A percentile compares a stretch with the other conserved stretches of the same genome.
Conservation (phyloP, 1,140 invertebrate species). For the Drosophila cardini region DNA sequence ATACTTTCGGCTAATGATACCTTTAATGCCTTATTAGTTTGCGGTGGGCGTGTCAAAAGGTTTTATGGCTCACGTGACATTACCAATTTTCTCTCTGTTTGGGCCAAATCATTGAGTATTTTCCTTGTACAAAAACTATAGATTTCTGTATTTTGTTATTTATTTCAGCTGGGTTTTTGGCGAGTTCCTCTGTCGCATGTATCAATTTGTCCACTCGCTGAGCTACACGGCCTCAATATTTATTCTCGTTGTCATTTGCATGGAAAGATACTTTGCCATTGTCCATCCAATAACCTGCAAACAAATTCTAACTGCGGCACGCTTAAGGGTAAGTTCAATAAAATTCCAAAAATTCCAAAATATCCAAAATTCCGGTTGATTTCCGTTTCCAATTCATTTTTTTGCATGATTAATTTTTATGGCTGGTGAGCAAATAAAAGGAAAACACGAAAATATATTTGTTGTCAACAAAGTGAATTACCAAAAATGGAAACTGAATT, state of each 20-base stretch:
- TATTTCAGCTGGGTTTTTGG: slow-evolving; percentile 90
- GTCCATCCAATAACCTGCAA: slow-evolving; percentile 93
- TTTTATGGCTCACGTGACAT: slow-evolving; percentile 24
- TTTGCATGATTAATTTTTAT: slow-evolving; percentile 17
- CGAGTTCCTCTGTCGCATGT: slow-evolving; percentile 92
- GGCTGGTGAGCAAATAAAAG: background rate
- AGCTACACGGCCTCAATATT: slow-evolving; percentile 93
- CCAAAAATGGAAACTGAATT: slow-evolving; percentile 15
- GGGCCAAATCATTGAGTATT: background rate
- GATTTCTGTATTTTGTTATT: slow-evolving; percentile 42
- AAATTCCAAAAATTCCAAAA: background rate
- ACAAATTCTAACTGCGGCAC: slow-evolving; percentile 89
- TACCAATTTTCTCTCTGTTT: background rate
- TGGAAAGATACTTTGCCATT: slow-evolving; percentile 93
- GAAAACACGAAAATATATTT: background rate
- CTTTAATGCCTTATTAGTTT: slow-evolving; percentile 73
- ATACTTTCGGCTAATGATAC: slow-evolving; percentile 60
- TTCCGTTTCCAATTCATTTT: background rate
- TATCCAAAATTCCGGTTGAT: background rate
- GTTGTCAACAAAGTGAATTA: slow-evolving; percentile 9
- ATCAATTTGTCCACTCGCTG: slow-evolving; percentile 92
- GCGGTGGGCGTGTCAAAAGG: slow-evolving; percentile 55
- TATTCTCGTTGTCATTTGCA: slow-evolving; percentile 92
- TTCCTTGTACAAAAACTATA: background rate
- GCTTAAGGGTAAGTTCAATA: slow-evolving; percentile 87